Evolutionary conservation across 2,113 vertebrate species (phyloP), one percentile per base, ranked within the genome.

Genomic region (Sinocyclocheilus grahami): DNA sequence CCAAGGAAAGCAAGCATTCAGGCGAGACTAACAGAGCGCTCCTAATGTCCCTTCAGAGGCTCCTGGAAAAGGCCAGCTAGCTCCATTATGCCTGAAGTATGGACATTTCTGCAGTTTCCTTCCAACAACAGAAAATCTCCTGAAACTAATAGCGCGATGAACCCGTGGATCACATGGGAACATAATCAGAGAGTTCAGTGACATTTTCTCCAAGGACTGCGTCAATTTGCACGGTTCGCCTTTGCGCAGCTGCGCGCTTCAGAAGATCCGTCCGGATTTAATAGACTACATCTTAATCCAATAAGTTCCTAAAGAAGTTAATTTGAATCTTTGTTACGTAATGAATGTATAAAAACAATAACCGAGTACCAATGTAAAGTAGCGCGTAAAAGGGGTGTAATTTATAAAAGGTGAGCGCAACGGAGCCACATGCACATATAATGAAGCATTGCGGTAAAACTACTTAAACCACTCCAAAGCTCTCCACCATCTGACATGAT

Each of bases 381-480:
- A 42, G 48, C 39, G 18, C 5, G 27, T 53, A 1, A 55, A 55
- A 14, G 11, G 18, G 13, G 18, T 1, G 22, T n/a, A 5, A 46
- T n/a, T 12, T 39, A 78, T 9, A 30, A 78, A 51, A 78, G 78
- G 62, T 82, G 62, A 46, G 62, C 42, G 79, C 58, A 27, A 27
- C 11, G 55, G 30, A 10, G 39, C 39, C 10, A 62, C 37, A 63
- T 62, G 8, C 42, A 51, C 74, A 48, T 48, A 37, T 63, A 65
- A 67, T 67, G 62, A 67, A 82, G 79, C 79, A 82, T 65, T 82
- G 79, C 79, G 62, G 79, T 81, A 62, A 8, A 81, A 63, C 58
- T 48, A 3, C 60, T 65, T 48, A 10, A 65, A 82, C 46, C 58
- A 67, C 24, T 18, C 39, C 39, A 48, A 48, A 48, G 11, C 46